phyloP scores from a whole-genome alignment of 2,888 invertebrate genomes.

The Priocnemis perturbator region DNA sequence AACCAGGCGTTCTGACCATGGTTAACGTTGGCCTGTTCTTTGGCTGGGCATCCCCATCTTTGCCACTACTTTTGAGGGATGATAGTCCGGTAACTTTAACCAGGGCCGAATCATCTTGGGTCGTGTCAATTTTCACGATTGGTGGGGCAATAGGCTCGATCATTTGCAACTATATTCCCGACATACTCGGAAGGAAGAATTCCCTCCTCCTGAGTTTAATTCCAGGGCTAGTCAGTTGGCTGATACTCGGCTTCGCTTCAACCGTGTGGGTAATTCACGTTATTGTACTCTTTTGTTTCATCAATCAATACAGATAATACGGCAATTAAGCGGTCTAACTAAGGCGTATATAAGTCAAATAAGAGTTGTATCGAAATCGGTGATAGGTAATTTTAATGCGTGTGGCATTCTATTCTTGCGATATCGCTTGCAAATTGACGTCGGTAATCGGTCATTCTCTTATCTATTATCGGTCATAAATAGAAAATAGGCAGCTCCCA shows the following conservation, averaged over 20 bases:
- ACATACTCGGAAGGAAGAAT: conserved; percentile 46
- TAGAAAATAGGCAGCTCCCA: no score
- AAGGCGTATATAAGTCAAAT: no score
- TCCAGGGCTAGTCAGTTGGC: conserved; percentile 42
- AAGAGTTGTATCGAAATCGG: no score
- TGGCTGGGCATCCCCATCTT: conserved; percentile 52
- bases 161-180: conserved; percentile 25
- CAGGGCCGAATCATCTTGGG: conserved; percentile 36
- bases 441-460: no score
- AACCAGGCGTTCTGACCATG: conserved; percentile 41
- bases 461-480: no score
- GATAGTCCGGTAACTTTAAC: conserved; percentile 36
- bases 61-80: conserved; percentile 24
- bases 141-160: conserved; percentile 28
- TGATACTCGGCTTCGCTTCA: conserved; percentile 44
- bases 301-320: neutral
- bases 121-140: conserved; percentile 32
- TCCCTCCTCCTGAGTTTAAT: conserved; percentile 32
- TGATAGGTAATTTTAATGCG: no score
- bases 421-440: no score
- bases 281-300: no score
- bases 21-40: conserved; percentile 33
- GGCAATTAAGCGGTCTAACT: no score
- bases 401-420: no score
- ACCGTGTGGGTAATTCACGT: conserved; percentile 37